phyloP scores from a whole-genome alignment of 2,888 invertebrate species.

The Drosophila melanosoma region DNA sequence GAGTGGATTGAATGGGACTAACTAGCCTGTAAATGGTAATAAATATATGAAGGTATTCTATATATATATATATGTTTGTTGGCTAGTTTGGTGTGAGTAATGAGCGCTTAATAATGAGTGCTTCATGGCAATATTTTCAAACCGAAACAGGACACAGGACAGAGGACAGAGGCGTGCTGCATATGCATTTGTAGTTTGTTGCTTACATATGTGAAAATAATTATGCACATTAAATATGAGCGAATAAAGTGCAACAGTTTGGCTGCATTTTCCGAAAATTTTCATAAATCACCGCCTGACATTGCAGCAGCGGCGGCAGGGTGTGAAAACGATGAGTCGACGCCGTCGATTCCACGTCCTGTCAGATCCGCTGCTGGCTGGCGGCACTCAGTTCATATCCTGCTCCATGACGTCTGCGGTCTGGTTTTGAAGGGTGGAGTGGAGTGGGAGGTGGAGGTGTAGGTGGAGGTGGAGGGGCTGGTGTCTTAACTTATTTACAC shows the following conservation, averaged over 20 bases:
- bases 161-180: slow-evolving; percentile 36
- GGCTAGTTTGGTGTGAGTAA: slow-evolving; percentile 52
- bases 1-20: not conserved
- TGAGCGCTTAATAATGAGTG: slow-evolving; percentile 71
- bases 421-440: not conserved
- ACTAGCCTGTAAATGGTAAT: slow-evolving; percentile 33
- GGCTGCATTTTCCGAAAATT: slow-evolving; percentile 50
- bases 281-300: slow-evolving; percentile 69
- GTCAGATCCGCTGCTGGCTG: slow-evolving; percentile 53
- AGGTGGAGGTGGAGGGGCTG: slow-evolving; percentile 1
- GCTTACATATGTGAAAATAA: slow-evolving; percentile 61
- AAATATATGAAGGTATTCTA: slow-evolving; percentile 8
- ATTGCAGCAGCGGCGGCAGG: not conserved
- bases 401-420: slow-evolving; percentile 40
- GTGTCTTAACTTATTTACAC: slow-evolving; percentile 71
- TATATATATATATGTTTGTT: not conserved
- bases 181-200: slow-evolving; percentile 44
- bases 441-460: not conserved
- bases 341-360: slow-evolving; percentile 25
- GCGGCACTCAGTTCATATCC: slow-evolving; percentile 47
- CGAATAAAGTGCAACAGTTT: slow-evolving; percentile 44
- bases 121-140: slow-evolving; percentile 54
- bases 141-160: not conserved
- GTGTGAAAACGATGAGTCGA: slow-evolving; percentile 56
- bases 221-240: slow-evolving; percentile 64